These are phyloP conservation scores for Martes martes DNA, from an alignment of 2,113 vertebrate species.

Conservation along the genomic window DNA sequence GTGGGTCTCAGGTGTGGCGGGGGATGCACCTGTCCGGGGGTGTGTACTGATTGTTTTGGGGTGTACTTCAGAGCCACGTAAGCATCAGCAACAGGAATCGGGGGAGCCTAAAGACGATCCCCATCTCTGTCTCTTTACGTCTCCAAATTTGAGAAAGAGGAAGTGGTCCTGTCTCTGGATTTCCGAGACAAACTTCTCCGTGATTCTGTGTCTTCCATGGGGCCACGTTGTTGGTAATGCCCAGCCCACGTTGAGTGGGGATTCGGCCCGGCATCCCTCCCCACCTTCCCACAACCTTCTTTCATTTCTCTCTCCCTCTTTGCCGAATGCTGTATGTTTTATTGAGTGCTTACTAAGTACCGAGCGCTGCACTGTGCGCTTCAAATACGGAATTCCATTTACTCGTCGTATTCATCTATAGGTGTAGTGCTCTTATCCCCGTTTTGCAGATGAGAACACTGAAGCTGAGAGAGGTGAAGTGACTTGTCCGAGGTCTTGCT, in stretches of 20 bases:
- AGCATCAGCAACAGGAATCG: not conserved
- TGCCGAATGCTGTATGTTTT: not conserved
- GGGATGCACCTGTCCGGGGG: rapidly evolving
- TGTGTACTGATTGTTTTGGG: not conserved
- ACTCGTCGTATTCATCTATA: not conserved
- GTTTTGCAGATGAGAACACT: not conserved
- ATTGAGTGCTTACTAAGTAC: not conserved
- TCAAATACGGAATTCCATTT: not conserved
- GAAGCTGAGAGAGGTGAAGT: not conserved
- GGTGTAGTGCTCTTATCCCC: not conserved
- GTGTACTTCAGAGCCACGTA: not conserved
- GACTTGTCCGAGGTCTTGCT: not conserved
- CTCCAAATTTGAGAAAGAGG: not conserved
- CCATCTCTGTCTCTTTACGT: not conserved
- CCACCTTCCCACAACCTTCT: too few relatives aligned
- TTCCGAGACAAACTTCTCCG: not conserved
- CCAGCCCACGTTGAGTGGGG: not conserved
- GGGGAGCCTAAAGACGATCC: not conserved
- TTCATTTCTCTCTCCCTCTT: not conserved
- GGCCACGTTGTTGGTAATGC: not conserved
- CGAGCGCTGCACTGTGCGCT: not conserved
- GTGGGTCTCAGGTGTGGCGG: not conserved
- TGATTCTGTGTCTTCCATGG: not conserved
- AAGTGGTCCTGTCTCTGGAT: not conserved
- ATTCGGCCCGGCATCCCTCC: not conserved